phyloP scores from a whole-genome alignment of 2,888 invertebrate species.

The Torymus tubicola region DNA sequence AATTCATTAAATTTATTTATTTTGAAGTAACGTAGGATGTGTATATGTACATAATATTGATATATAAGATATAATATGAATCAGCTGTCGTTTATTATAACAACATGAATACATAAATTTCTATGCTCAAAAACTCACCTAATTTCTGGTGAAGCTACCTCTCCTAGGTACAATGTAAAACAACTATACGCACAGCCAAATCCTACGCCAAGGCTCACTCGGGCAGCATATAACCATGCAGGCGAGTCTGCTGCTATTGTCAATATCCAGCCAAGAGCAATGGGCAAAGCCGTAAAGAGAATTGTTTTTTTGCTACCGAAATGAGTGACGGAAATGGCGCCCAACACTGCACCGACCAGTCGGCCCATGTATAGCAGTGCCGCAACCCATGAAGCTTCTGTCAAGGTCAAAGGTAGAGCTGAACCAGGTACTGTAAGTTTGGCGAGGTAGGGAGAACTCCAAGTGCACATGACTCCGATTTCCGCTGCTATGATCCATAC shows the following conservation, averaged over 20 bases:
- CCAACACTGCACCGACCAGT: conserved; percentile 62
- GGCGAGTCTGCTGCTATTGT: conserved; percentile 61
- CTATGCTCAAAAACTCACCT: conserved; percentile 62
- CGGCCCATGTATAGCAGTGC: conserved; percentile 64
- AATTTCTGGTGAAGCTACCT: conserved; percentile 66
- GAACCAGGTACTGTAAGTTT: conserved; percentile 61
- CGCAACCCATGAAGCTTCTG: conserved; percentile 67
- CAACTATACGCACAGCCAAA: conserved; percentile 64
- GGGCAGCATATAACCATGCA: conserved; percentile 54
- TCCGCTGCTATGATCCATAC: conserved; percentile 64
- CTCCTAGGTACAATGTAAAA: conserved; percentile 68
- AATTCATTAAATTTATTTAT: too few species aligned
- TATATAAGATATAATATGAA: too few species aligned
- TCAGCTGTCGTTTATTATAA: too few species aligned
- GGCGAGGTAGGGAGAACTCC: conserved; percentile 66
- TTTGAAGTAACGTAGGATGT: too few species aligned
- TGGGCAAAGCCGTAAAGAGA: conserved; percentile 61
- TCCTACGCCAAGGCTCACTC: conserved; percentile 36
- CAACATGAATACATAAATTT: neutral
- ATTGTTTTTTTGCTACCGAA: conserved; percentile 63
- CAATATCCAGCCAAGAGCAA: conserved; percentile 63
- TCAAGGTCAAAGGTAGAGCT: conserved; percentile 57
- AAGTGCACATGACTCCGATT: conserved; percentile 63
- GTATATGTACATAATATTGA: too few species aligned
- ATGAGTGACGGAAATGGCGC: conserved; percentile 60